Percentiles rank a stretch among this genome's conserved stretches.
phyloP scores from a whole-genome alignment of 2,797 vertebrate species.

The Pelodytes ibericus region DNA sequence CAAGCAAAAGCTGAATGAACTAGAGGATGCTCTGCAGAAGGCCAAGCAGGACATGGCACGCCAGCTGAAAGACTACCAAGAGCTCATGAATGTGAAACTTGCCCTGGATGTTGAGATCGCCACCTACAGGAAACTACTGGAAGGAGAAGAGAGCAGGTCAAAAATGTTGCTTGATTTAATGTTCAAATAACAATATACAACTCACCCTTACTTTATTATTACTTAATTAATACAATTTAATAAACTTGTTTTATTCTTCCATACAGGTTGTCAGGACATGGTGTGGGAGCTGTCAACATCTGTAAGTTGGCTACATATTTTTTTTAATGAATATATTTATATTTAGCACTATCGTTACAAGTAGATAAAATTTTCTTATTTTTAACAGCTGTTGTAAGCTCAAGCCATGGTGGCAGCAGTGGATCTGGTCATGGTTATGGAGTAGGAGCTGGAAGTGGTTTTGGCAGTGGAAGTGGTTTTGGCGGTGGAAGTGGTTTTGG shows the following conservation, averaged over 20 bases:
- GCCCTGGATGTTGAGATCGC: slow-evolving; percentile 81
- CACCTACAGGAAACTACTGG: slow-evolving; percentile 80
- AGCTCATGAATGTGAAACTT: slow-evolving; percentile 82
- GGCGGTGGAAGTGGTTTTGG: no score
- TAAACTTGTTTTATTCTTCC: not conserved
- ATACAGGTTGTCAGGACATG: slow-evolving; percentile 66
- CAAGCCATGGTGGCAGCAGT: slow-evolving; percentile 48
- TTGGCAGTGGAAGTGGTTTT: not conserved
- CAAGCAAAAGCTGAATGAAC: slow-evolving; percentile 59
- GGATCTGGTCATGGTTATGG: slow-evolving; percentile 12
- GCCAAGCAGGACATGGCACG: slow-evolving; percentile 75
- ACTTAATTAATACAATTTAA: no score
- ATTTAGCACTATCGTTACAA: not conserved
- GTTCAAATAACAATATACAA: not conserved
- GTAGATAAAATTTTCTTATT: not conserved
- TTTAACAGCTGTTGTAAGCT: slow-evolving; percentile 60
- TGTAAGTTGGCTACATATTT: slow-evolving; percentile 59
- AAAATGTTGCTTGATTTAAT: not conserved
- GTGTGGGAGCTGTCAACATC: slow-evolving; percentile 60
- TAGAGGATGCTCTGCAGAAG: slow-evolving; percentile 73
- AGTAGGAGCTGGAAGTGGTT: not conserved
- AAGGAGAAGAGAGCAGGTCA: slow-evolving; percentile 77
- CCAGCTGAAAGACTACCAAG: slow-evolving; percentile 76
- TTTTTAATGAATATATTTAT: not conserved
- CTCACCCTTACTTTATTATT: no score